Evolutionary conservation across 2,113 vertebrate genomes (phyloP), one percentile per base, ranked within the genome.

Genomic region (Perognathus longimembris): DNA sequence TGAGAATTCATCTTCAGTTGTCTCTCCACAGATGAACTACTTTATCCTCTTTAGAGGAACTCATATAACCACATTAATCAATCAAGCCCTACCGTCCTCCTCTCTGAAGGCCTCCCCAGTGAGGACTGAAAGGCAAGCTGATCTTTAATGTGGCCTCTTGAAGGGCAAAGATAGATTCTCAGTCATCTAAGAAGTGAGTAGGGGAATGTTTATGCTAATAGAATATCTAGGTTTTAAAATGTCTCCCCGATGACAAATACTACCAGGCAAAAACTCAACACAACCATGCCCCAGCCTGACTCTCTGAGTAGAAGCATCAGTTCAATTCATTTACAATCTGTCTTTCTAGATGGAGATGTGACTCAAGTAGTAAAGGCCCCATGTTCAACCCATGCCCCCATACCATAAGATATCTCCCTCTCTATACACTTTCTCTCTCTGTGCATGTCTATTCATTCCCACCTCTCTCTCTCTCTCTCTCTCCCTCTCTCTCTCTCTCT

Each of bases 11-110:
- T 57, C 66, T 89, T 88, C 70, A 89, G 7, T 73, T 80, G 36
- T 66, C 78, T 93, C 85, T 18, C 70, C 9, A 42, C 76, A 82
- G 32, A 42, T 34, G 73, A 15, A 63, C 42, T 30, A 69, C 79
- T 88, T 79, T n/a, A 74, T 80, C 75, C 75, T 45, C 81, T 69
- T 66, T 21, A 45, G 15, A 86, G 83, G 93, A 87, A 38, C 26
- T 70, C 66, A 64, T 2, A 6, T 26, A n/a, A 9, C 83, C 54
- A 40, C 74, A 67, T 95, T 79, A 50, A 92, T 92, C 86, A 88
- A 64, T 14, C 8, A 3, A 20, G 4, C 1, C 3, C 24, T 63
- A 14, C 0, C 6, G 0, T 36, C 34, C 34, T 70, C 69, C n/a
- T 54, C n/a, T 83, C 71, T 17, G 30, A 79, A 64, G 36, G 30